phyloP scores from a whole-genome alignment of 2,888 invertebrate species.

The Agapostemon virescens region DNA sequence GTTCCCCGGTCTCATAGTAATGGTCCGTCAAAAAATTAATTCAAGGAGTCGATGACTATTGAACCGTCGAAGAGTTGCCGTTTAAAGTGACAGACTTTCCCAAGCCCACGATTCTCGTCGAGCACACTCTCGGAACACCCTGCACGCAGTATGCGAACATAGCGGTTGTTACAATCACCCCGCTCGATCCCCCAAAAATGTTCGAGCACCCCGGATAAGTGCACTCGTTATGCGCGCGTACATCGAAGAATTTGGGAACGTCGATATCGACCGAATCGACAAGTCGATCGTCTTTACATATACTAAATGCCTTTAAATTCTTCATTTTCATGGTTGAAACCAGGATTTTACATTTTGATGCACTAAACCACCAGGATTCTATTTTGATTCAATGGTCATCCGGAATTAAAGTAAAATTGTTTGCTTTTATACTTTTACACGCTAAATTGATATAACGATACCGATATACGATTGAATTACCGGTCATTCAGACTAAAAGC shows the following conservation, averaged over 20 bases:
- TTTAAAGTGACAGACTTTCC: slow-evolving; percentile 70
- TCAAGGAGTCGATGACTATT: not conserved
- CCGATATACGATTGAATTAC: no score
- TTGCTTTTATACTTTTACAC: no score
- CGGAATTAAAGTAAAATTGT: no score
- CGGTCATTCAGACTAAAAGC: no score
- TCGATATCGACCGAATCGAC: not conserved
- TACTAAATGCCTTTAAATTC: not conserved
- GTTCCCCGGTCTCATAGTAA: not conserved
- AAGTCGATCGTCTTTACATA: slow-evolving; percentile 18
- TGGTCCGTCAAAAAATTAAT: not conserved
- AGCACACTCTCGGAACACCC: slow-evolving; percentile 64
- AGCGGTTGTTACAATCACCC: slow-evolving; percentile 75
- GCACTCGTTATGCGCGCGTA: slow-evolving; percentile 36
- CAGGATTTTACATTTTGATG: not conserved
- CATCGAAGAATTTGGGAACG: slow-evolving; percentile 28
- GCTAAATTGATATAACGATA: no score
- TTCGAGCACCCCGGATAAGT: slow-evolving; percentile 70
- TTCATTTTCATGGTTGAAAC: not conserved
- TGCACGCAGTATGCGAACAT: slow-evolving; percentile 72
- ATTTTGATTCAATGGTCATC: no score
- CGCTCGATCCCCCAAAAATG: slow-evolving; percentile 65
- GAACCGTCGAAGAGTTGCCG: slow-evolving; percentile 23
- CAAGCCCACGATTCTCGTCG: slow-evolving; percentile 70
- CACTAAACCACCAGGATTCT: no score